phyloP scores from a whole-genome alignment of 2,113 vertebrate species.

The Camelus dromedarius region DNA sequence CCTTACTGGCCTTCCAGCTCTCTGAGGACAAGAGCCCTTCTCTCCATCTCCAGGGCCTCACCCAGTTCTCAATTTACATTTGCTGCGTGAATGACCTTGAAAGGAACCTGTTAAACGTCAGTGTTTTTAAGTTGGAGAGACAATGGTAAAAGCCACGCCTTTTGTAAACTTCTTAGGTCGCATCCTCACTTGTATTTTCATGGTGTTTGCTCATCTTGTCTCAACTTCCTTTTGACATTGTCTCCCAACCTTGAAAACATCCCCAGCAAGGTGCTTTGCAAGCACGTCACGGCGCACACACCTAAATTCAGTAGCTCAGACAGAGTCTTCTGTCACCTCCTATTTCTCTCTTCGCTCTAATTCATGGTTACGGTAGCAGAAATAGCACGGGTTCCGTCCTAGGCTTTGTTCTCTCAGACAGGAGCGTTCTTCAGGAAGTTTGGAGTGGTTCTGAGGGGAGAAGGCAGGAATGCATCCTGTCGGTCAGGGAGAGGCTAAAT shows the following conservation, averaged over 20 bases:
- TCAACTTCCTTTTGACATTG: slow-evolving; percentile 26
- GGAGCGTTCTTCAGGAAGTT: background rate
- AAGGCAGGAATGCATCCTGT: background rate
- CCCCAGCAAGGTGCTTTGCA: slow-evolving; percentile 28
- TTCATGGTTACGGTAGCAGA: slow-evolving; percentile 70
- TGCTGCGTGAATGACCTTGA: background rate
- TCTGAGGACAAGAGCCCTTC: background rate
- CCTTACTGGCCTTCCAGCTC: background rate
- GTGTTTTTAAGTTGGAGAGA: background rate
- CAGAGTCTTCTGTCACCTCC: slow-evolving; percentile 56
- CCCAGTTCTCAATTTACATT: background rate
- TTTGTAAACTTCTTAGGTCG: background rate
- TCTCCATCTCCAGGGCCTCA: background rate
- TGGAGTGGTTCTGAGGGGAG: background rate
- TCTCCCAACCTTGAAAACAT: slow-evolving; percentile 53
- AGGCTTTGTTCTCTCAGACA: slow-evolving; percentile 60
- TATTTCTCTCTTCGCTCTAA: slow-evolving; percentile 58
- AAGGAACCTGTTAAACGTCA: background rate
- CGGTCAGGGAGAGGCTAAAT: background rate
- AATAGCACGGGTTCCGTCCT: slow-evolving; percentile 59
- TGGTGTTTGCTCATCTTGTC: background rate
- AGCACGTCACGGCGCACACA: background rate
- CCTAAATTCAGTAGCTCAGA: slow-evolving; percentile 68
- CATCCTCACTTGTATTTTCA: background rate
- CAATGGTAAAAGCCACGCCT: background rate